A percentile compares a stretch with the other conserved stretches of the same genome.
Evolutionary conservation across 2,888 invertebrate genomes (phyloP).

Genomic region (Brachyptera risi): DNA sequence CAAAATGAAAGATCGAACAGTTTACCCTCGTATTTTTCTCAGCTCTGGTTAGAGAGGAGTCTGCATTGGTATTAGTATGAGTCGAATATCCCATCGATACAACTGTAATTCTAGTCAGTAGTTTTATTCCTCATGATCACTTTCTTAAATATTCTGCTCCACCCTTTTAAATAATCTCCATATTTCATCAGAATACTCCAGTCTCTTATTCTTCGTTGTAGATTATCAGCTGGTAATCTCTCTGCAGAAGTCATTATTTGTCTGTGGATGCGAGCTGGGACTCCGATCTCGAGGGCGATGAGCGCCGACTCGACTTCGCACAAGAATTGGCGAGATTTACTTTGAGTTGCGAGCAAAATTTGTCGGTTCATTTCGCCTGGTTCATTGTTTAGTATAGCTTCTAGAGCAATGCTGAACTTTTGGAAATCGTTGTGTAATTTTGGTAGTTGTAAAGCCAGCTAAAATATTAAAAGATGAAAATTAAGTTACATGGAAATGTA

Average conservation of each 20-base stretch:
- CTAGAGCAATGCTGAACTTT: conserved; percentile 32
- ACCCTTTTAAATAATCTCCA: conserved; percentile 44
- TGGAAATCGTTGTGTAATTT: conserved; percentile 30
- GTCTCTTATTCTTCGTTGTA: conserved; percentile 42
- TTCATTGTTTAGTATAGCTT: conserved; percentile 28
- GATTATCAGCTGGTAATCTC: conserved; percentile 38
- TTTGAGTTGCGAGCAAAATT: background rate
- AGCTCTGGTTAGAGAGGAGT: too few species aligned
- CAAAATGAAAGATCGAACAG: too few species aligned
- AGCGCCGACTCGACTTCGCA: conserved; percentile 38
- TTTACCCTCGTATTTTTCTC: too few species aligned
- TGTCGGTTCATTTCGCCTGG: background rate
- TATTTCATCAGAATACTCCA: conserved; percentile 46
- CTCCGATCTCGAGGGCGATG: conserved; percentile 38
- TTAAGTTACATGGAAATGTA: too few species aligned
- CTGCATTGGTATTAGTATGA: too few species aligned
- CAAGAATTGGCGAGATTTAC: conserved; percentile 20
- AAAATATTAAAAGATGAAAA: conserved; percentile 32
- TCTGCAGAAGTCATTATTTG: background rate
- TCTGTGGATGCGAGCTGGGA: conserved; percentile 34
- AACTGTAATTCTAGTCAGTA: too few species aligned
- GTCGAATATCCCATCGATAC: too few species aligned
- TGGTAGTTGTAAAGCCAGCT: conserved; percentile 19
- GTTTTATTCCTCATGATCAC: background rate
- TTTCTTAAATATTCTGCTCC: conserved; percentile 34